A percentile compares a stretch with the other conserved stretches of the same genome.
These are phyloP conservation scores for Drosophila tsacasi DNA, from an alignment of 1,140 invertebrate genomes.

Conservation along the genomic window DNA sequence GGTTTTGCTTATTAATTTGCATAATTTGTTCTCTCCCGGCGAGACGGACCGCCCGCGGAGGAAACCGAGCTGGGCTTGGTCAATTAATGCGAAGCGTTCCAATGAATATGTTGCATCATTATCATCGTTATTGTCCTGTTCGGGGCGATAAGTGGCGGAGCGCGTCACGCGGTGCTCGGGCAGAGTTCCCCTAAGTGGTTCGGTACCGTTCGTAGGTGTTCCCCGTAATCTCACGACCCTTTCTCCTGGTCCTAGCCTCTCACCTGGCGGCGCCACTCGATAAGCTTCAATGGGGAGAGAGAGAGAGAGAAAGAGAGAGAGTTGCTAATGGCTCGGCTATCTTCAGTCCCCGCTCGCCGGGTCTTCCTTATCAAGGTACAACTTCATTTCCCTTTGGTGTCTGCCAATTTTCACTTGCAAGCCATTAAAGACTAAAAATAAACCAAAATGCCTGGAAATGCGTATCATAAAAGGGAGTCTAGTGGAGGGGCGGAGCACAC, in stretches of 20 bases:
- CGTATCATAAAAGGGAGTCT: constrained; percentile 54
- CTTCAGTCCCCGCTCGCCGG: background rate
- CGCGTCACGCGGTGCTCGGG: constrained; percentile 41
- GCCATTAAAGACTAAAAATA: constrained; percentile 63
- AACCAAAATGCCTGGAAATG: constrained; percentile 60
- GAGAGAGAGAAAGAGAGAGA: too few species aligned
- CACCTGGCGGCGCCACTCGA: constrained; percentile 66
- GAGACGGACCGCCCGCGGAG: constrained; percentile 60
- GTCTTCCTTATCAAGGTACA: constrained; percentile 45
- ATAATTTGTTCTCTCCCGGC: constrained; percentile 58
- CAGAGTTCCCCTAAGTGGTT: constrained; percentile 53
- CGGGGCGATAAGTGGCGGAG: constrained; percentile 52
- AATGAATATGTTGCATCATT: constrained; percentile 78
- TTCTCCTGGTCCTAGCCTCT: constrained; percentile 33
- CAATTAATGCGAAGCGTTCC: constrained; percentile 64
- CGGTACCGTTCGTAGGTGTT: constrained; percentile 61
- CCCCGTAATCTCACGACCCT: constrained; percentile 50
- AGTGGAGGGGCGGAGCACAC: constrained; percentile 40
- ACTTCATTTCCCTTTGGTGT: constrained; percentile 61
- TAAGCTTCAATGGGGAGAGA: constrained; percentile 31
- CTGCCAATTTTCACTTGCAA: constrained; percentile 66
- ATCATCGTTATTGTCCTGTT: constrained; percentile 79
- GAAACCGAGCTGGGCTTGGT: constrained; percentile 31
- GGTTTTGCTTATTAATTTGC: constrained; percentile 72
- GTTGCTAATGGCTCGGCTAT: constrained; percentile 56